Conservation (phyloP, 2,888 invertebrate genomes). For the Herminia tarsipennalis region DNA sequence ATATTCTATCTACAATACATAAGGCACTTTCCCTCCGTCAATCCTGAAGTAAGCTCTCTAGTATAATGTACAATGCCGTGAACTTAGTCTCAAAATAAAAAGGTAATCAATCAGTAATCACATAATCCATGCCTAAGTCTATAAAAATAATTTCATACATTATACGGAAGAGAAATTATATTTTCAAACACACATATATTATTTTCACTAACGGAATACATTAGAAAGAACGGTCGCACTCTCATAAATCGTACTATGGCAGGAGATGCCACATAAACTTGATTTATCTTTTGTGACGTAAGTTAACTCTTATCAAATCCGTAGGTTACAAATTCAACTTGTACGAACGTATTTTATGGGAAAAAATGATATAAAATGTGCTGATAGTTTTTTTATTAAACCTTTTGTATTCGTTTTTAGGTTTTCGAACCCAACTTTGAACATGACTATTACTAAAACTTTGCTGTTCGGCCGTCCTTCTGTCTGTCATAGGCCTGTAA, state of each 20-base stretch:
- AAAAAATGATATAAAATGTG: constrained; percentile 10
- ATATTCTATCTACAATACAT: no score
- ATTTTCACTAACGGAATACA: constrained; percentile 63
- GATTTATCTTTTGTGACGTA: constrained; percentile 79
- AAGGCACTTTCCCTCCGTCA: no score
- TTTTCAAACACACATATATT: constrained; percentile 51
- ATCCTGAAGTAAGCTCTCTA: no score
- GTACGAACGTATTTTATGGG: constrained; percentile 41
- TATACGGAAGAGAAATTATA: constrained; percentile 35
- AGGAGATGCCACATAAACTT: constrained; percentile 81
- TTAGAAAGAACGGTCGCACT: constrained; percentile 63
- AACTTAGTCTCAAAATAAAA: no score
- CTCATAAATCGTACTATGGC: constrained; percentile 78
- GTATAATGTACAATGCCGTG: no score
- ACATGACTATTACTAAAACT: no score
- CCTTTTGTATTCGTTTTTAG: neutral
- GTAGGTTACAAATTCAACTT: constrained; percentile 59
- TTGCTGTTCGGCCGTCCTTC: no score
- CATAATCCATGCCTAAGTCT: constrained; percentile 4
- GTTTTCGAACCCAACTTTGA: no score
- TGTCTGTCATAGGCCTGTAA: no score
- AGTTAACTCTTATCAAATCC: constrained; percentile 75
- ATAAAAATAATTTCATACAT: constrained; percentile 1
- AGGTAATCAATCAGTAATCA: no score
- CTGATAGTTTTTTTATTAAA: neutral